Conservation (phyloP, 1,140 invertebrate genomes). For the Eupristina koningsbergeri region DNA sequence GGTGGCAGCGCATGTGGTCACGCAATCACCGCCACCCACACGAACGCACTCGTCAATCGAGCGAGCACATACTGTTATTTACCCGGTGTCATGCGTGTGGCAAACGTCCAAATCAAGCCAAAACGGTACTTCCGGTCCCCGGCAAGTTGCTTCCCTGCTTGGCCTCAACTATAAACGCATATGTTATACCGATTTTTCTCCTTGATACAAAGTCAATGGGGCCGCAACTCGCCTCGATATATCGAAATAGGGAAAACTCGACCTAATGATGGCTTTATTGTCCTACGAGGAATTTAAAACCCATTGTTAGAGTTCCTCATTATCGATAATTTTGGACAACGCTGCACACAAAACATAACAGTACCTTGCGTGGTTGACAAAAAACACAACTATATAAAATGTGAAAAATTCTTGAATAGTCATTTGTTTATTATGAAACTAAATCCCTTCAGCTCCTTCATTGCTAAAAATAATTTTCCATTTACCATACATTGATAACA, state of each 20-base stretch:
- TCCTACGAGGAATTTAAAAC: background rate
- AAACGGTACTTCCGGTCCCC: background rate
- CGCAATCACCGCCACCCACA: background rate
- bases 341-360: too few species aligned
- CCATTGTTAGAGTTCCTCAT: too few species aligned
- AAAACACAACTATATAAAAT: too few species aligned
- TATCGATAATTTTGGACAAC: too few species aligned
- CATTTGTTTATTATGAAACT: too few species aligned
- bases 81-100: background rate
- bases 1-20: background rate
- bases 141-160: background rate
- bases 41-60: background rate
- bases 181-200: conserved; percentile 5
- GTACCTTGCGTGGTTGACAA: too few species aligned
- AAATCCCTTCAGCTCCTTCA: too few species aligned
- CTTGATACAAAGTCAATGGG: conserved; percentile 3
- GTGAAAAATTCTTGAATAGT: too few species aligned
- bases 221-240: background rate
- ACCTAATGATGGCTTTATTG: background rate
- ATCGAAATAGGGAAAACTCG: too few species aligned
- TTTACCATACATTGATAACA: too few species aligned
- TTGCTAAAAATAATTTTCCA: too few species aligned
- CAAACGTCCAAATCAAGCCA: background rate
- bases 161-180: background rate
- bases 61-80: background rate